These are phyloP conservation scores for Atta texana DNA, from an alignment of 1,140 invertebrate genomes.

Conservation along the genomic window DNA sequence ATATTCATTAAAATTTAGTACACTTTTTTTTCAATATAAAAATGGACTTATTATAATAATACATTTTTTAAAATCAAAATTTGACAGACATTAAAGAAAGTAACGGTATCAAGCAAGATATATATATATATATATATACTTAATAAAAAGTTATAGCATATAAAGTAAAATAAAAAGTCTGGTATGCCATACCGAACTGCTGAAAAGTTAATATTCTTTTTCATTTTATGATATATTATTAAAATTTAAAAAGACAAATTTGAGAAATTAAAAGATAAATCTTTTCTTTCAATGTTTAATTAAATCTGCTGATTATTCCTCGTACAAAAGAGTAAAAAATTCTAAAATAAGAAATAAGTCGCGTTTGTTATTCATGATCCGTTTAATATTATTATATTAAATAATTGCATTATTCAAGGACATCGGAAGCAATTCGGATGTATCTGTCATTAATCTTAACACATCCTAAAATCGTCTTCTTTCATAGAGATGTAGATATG, in stretches of 20 bases:
- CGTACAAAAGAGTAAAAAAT: background rate
- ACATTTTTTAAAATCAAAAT: no score
- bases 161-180: no score
- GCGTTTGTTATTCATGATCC: background rate
- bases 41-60: no score
- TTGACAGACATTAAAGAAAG: no score
- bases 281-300: background rate
- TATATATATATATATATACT: no score
- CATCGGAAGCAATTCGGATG: no score
- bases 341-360: background rate
- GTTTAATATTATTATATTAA: background rate
- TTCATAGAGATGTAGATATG: background rate
- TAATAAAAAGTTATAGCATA: no score
- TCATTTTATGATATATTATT: background rate
- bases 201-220: background rate
- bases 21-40: no score
- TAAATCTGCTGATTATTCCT: background rate
- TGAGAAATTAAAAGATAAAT: background rate
- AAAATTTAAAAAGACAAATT: slow-evolving; percentile 30
- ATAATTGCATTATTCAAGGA: background rate
- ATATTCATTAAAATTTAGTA: no score
- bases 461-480: background rate
- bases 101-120: no score
- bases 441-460: no score
- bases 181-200: no score